These are phyloP conservation scores for Paracyclopina nana DNA, from an alignment of 1,140 invertebrate species.

Conservation along the genomic window DNA sequence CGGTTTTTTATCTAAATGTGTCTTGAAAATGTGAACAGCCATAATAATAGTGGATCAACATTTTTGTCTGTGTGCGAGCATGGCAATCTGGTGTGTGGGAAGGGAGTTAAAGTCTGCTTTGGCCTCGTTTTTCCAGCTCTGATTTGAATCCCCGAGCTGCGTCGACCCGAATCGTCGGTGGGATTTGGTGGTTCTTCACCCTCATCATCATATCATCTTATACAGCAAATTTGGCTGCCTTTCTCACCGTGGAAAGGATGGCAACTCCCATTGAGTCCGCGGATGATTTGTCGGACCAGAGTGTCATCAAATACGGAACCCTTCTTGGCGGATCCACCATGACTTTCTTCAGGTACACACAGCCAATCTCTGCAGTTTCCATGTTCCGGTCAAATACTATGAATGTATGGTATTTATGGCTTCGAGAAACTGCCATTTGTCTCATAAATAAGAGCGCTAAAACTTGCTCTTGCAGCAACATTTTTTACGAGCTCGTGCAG, in stretches of 20 bases:
- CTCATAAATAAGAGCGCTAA: no score
- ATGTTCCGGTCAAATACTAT: not conserved
- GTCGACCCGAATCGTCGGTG: conserved; percentile 39
- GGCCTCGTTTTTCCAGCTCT: not conserved
- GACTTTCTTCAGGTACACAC: conserved; percentile 51
- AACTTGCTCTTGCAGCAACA: no score
- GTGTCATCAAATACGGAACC: conserved; percentile 59
- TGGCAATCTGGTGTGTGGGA: no score
- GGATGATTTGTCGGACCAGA: conserved; percentile 60
- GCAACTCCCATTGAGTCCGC: conserved; percentile 64
- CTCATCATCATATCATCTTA: conserved; percentile 72
- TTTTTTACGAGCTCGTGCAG: no score
- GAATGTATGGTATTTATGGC: conserved; percentile 1
- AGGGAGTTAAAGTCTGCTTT: no score
- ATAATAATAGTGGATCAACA: no score
- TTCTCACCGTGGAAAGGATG: conserved; percentile 65
- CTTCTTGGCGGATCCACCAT: conserved; percentile 53
- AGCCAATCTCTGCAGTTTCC: no score
- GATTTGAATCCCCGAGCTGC: conserved; percentile 5
- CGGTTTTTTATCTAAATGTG: no score
- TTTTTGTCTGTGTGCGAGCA: no score
- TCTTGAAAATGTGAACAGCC: no score
- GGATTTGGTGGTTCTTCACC: conserved; percentile 77
- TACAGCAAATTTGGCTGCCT: conserved; percentile 68
- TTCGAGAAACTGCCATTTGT: no score